phyloP scores from a whole-genome alignment of 2,888 invertebrate species.

The Diachrysia chrysitis region DNA sequence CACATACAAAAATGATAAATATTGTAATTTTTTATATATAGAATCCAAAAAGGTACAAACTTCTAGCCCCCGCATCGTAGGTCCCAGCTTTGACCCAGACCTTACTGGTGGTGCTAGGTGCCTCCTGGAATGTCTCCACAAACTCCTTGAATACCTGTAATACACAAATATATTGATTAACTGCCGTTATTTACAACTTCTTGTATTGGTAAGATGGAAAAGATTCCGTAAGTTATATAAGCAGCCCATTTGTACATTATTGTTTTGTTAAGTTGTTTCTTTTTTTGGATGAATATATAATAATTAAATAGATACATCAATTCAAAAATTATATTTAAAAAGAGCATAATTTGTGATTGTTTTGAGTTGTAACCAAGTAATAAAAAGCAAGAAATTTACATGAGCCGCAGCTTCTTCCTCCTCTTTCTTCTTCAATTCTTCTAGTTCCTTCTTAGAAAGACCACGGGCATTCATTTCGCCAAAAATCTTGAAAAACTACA shows the following conservation, averaged over 20 bases:
- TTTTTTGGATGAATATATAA: too few species aligned
- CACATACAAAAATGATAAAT: too few species aligned
- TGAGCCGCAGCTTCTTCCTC: slow-evolving; percentile 97
- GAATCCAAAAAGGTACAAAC: slow-evolving; percentile 84
- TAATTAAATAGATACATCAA: too few species aligned
- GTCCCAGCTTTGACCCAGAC: slow-evolving; percentile 99
- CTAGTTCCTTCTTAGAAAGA: slow-evolving; percentile 94
- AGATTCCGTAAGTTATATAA: too few species aligned
- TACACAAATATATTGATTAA: slow-evolving; percentile 4
- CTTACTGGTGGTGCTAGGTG: slow-evolving; percentile 93
- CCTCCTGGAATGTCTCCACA: slow-evolving; percentile 98
- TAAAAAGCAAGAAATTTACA: slow-evolving; percentile 83
- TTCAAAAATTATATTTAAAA: background rate
- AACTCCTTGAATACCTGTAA: slow-evolving; percentile 97
- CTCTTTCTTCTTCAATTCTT: slow-evolving; percentile 95
- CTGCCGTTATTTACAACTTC: too few species aligned
- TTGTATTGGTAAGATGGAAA: too few species aligned
- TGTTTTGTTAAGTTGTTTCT: too few species aligned
- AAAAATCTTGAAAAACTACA: slow-evolving; percentile 9
- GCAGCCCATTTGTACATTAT: too few species aligned
- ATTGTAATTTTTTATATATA: too few species aligned
- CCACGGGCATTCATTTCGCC: slow-evolving; percentile 91
- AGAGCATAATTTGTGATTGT: background rate
- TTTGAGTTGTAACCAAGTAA: too few species aligned
- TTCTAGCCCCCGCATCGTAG: slow-evolving; percentile 97